Percentiles rank a stretch among this genome's conserved stretches.
Conservation (phyloP, 2,113 vertebrate genomes). For the Heterotis niloticus region DNA sequence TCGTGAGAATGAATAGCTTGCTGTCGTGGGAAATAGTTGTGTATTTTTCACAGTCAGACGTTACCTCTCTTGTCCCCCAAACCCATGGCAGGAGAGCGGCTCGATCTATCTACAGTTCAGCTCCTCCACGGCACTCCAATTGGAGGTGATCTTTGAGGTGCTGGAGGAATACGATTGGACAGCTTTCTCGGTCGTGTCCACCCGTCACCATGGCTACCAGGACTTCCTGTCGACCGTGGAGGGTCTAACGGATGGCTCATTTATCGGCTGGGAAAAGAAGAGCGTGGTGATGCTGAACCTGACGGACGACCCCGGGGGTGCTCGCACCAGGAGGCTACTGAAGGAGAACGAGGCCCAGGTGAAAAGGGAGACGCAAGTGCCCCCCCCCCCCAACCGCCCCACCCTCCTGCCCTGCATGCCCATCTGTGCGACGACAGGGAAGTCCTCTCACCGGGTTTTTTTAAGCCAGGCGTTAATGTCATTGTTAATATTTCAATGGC, state of each 20-base stretch:
- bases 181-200: constrained; percentile 83
- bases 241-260: constrained; percentile 85
- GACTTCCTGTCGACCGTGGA: constrained; percentile 86
- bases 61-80: constrained; percentile 17
- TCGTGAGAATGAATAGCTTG: constrained; percentile 24
- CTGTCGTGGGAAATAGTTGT: constrained; percentile 34
- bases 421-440: constrained; percentile 27
- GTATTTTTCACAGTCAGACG: constrained; percentile 23
- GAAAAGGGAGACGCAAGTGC: constrained; percentile 59
- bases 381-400: constrained; percentile 30
- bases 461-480: constrained; percentile 56
- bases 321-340: constrained; percentile 75
- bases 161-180: constrained; percentile 96
- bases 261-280: constrained; percentile 93
- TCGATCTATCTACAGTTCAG: constrained; percentile 91
- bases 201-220: constrained; percentile 85
- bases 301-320: constrained; percentile 77
- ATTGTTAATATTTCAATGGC: constrained; percentile 44
- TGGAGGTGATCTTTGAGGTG: constrained; percentile 91
- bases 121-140: constrained; percentile 85
- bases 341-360: constrained; percentile 87
- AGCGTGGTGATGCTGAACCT: constrained; percentile 85
- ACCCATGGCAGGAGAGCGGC: constrained; percentile 76
- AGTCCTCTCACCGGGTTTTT: constrained; percentile 32
- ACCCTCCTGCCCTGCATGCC: constrained; percentile 34